Conservation (phyloP, 2,797 vertebrate genomes). For the Aulostomus chinensis region DNA sequence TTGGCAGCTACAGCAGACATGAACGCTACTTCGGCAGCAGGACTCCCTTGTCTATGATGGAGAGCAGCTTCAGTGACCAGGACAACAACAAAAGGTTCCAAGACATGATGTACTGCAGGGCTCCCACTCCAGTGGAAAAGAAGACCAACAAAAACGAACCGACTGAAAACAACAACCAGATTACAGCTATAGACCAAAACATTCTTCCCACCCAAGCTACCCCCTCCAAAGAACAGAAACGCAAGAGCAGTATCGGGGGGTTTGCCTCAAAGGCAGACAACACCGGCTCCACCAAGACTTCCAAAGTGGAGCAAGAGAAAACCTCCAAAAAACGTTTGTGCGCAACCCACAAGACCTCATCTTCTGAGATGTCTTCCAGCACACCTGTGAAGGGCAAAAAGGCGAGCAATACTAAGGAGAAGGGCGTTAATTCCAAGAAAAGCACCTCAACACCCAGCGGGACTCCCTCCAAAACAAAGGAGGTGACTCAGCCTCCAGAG, state of each 20-base stretch:
- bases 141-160: slow-evolving; percentile 79
- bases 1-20: slow-evolving; percentile 85
- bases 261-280: slow-evolving; percentile 78
- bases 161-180: slow-evolving; percentile 94
- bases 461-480: slow-evolving; percentile 83
- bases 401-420: slow-evolving; percentile 82
- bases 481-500: slow-evolving; percentile 50
- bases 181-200: slow-evolving; percentile 90
- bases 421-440: slow-evolving; percentile 78
- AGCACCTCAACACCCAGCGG: slow-evolving; percentile 79
- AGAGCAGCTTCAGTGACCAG: slow-evolving; percentile 85
- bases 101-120: slow-evolving; percentile 79
- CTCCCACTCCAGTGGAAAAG: slow-evolving; percentile 80
- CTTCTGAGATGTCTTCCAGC: slow-evolving; percentile 76
- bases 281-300: slow-evolving; percentile 72
- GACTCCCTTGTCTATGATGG: slow-evolving; percentile 91
- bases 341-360: slow-evolving; percentile 77
- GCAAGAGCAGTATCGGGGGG: slow-evolving; percentile 74
- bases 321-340: slow-evolving; percentile 84
- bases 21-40: slow-evolving; percentile 86
- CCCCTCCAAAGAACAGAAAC: slow-evolving; percentile 88
- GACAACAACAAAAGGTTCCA: slow-evolving; percentile 74
- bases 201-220: slow-evolving; percentile 75
- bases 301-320: slow-evolving; percentile 84
- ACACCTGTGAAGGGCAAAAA: slow-evolving; percentile 85